A percentile compares a stretch with the other conserved stretches of the same genome.
Evolutionary conservation across 2,113 vertebrate species (phyloP).

Genomic region (Eptatretus burgeri): DNA sequence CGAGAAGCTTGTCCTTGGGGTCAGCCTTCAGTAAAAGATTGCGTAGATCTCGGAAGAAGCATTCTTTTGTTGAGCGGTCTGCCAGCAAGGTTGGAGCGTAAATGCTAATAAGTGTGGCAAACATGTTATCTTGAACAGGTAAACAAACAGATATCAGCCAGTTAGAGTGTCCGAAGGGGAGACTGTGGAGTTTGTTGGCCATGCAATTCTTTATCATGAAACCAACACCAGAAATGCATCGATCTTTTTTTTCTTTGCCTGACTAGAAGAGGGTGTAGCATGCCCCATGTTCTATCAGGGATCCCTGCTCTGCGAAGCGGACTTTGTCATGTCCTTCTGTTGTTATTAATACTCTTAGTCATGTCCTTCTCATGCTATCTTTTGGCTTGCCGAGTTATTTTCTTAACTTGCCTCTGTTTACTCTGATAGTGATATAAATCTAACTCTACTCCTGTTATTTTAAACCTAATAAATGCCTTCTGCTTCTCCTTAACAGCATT

Average conservation of each 20-base stretch:
- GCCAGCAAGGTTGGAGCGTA: conserved; percentile 1
- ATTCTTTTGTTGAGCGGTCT: neutral
- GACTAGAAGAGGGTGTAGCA: neutral
- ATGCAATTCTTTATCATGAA: neutral
- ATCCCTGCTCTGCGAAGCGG: too few relatives aligned
- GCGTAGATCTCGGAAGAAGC: neutral
- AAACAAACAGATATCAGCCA: too few relatives aligned
- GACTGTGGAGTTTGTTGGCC: neutral
- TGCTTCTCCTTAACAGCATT: too few relatives aligned
- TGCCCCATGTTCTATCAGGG: too few relatives aligned
- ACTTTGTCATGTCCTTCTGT: too few relatives aligned
- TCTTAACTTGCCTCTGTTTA: too few relatives aligned
- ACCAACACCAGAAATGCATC: neutral
- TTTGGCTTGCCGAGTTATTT: too few relatives aligned
- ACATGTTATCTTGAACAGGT: neutral
- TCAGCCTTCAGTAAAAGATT: neutral
- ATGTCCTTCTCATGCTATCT: too few relatives aligned
- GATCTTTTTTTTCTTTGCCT: neutral
- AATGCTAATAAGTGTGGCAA: neutral
- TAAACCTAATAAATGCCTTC: too few relatives aligned
- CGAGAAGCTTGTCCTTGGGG: conserved; percentile 2
- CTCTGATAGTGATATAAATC: too few relatives aligned
- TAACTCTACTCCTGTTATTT: too few relatives aligned
- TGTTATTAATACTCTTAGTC: too few relatives aligned
- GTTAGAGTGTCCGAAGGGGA: neutral